Base-by-base conservation (phyloP, 2,888 invertebrate species). In the Panzeria rudis region DNA sequence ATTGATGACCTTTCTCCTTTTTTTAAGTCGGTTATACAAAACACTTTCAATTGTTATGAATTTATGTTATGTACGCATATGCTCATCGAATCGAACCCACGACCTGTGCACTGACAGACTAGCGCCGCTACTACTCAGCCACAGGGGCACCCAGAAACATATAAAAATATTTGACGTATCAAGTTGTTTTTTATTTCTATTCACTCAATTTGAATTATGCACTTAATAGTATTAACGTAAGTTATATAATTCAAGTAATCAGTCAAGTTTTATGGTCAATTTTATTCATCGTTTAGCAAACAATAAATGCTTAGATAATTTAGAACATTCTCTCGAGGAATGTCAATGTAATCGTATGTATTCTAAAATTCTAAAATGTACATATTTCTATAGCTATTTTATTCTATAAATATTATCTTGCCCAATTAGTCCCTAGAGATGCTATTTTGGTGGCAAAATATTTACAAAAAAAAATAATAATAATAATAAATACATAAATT, bases 401-500 rank as follows among this genome's bases (percentile, higher is more conserved):
- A 56, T 29, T 38, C 7, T 7, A n/a, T 9, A 50, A 66, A 80
- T 59, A 59, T 41, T 64, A 71, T 61, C 17, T 47, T 78, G 69
- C 56, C 44, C 78, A 75, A 66, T 79, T 71, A 66, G 47, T 82
- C 85, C 78, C 85, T 11, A 29, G 85, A 61, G 85, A 75, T 64
- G 44, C 47, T 59, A 75, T 78, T 82, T 82, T 71, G 71, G 47
- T 25, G 66, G 47, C 29, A 44, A 83, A 81, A 72, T 73, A 81
- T 76, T 77, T 72, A 66, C 15, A 15, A 52, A 71, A 61, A 44
- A 35, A 13, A 35, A 35, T 8, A 35, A 9, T 35, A 35, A n/a
- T n/a, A n/a, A n/a, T n/a, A 35, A 61, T 29, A 29, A 29, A 29
- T 5, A 29, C 52, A 17, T 20, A 32, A 50, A 79, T 66, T 84